Conservation (phyloP, 1,140 invertebrate species). For the Epicauta chinensis region DNA sequence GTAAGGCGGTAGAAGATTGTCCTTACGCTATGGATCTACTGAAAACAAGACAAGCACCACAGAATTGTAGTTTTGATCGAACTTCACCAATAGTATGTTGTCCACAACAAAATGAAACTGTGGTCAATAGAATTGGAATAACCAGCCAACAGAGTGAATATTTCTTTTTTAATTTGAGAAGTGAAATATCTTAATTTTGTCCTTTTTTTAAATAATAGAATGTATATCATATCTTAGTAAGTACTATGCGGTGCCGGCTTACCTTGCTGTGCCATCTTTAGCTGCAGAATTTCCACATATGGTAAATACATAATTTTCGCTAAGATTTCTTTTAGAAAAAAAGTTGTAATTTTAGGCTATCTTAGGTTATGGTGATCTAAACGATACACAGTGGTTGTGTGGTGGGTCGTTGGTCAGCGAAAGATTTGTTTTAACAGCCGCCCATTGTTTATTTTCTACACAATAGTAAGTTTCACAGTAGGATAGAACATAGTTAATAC, state of each 20-base stretch:
- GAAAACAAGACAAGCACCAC: background rate
- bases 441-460: slow-evolving; percentile 21
- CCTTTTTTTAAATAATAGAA: slow-evolving; percentile 3
- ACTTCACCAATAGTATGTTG: slow-evolving; percentile 1
- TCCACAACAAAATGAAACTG: background rate
- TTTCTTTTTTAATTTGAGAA: background rate
- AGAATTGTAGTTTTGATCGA: background rate
- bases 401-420: slow-evolving; percentile 33
- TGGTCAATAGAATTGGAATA: background rate
- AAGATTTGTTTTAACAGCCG: slow-evolving; percentile 24
- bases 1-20: background rate
- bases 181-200: background rate
- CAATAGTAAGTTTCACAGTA: no score
- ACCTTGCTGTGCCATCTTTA: slow-evolving; percentile 6
- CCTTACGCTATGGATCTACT: background rate
- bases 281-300: slow-evolving; percentile 19
- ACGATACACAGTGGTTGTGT: slow-evolving; percentile 25
- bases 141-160: background rate
- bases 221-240: background rate
- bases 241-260: background rate
- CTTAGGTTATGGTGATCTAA: slow-evolving; percentile 18
- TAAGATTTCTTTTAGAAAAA: background rate
- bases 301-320: background rate
- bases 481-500: no score
- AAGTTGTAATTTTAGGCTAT: slow-evolving; percentile 16